Evolutionary conservation across 2,797 vertebrate genomes (phyloP).

Genomic region (Falco novaeseelandiae): DNA sequence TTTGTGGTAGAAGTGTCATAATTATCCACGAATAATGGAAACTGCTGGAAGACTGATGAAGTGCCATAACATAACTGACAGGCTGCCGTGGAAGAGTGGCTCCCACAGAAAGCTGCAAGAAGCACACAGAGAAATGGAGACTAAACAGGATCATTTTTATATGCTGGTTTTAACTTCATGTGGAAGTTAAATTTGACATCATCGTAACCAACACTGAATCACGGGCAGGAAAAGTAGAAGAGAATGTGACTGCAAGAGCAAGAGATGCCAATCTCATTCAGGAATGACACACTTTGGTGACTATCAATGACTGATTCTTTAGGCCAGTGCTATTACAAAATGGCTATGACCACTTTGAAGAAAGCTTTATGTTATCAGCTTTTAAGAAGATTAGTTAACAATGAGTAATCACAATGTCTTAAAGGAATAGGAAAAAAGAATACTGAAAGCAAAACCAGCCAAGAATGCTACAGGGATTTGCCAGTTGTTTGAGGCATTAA

Average conservation of each 20-base stretch:
- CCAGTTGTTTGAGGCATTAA: background rate
- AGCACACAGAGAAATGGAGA: background rate
- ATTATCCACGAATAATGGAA: background rate
- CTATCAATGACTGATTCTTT: background rate
- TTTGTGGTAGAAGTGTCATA: background rate
- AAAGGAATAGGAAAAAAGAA: background rate
- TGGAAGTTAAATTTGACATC: background rate
- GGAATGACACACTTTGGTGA: background rate
- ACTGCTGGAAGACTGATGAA: background rate
- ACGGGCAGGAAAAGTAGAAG: background rate
- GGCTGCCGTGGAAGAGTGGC: background rate
- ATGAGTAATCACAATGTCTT: background rate
- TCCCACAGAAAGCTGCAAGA: background rate
- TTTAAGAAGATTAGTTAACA: background rate
- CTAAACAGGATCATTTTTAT: background rate
- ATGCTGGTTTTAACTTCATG: background rate
- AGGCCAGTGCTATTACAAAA: constrained; percentile 16
- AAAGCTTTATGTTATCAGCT: background rate
- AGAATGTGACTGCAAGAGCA: background rate
- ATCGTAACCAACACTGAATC: background rate
- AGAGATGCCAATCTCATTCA: background rate
- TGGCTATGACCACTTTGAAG: constrained; percentile 25
- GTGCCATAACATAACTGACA: background rate
- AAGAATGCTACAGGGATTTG: background rate
- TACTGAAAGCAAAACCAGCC: background rate